Conservation (phyloP, 1,140 invertebrate genomes). For the Drosophila guanche region DNA sequence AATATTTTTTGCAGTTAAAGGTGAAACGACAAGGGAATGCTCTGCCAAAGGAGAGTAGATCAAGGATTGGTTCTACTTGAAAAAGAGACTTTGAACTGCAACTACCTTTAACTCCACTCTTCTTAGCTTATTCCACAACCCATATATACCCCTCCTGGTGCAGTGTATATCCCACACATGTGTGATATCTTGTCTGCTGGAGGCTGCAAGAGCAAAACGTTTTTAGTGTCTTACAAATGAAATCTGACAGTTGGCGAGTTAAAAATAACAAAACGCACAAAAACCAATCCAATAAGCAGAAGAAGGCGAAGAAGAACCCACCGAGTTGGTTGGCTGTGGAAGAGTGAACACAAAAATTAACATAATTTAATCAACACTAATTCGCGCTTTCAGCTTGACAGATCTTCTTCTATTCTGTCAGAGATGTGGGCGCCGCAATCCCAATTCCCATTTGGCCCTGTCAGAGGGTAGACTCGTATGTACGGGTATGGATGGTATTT, state of each 20-base stretch:
- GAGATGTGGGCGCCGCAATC: slow-evolving; percentile 56
- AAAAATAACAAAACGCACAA: slow-evolving; percentile 64
- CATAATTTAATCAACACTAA: slow-evolving; percentile 80
- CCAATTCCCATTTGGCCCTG: slow-evolving; percentile 21
- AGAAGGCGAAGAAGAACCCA: slow-evolving; percentile 7
- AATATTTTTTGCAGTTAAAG: not conserved
- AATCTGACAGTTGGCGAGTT: slow-evolving; percentile 74
- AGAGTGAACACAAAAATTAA: slow-evolving; percentile 54
- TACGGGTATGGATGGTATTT: slow-evolving; percentile 40
- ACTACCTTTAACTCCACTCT: too few relatives aligned
- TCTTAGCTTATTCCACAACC: not conserved
- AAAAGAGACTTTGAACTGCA: not conserved
- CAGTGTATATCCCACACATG: slow-evolving; percentile 20
- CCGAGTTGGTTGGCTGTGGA: slow-evolving; percentile 1
- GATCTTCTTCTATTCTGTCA: slow-evolving; percentile 14
- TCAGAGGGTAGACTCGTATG: not conserved
- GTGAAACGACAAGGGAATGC: slow-evolving; percentile 9
- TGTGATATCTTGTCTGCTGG: slow-evolving; percentile 55
- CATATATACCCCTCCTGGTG: too few relatives aligned
- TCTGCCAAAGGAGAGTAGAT: not conserved
- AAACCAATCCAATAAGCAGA: slow-evolving; percentile 40
- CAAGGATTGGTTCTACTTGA: too few relatives aligned
- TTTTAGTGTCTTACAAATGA: slow-evolving; percentile 77
- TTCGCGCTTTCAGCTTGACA: slow-evolving; percentile 69
- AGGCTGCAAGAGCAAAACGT: slow-evolving; percentile 70